These are phyloP conservation scores for Aphaenogaster floridana DNA, from an alignment of 1,140 invertebrate species.

Conservation along the genomic window DNA sequence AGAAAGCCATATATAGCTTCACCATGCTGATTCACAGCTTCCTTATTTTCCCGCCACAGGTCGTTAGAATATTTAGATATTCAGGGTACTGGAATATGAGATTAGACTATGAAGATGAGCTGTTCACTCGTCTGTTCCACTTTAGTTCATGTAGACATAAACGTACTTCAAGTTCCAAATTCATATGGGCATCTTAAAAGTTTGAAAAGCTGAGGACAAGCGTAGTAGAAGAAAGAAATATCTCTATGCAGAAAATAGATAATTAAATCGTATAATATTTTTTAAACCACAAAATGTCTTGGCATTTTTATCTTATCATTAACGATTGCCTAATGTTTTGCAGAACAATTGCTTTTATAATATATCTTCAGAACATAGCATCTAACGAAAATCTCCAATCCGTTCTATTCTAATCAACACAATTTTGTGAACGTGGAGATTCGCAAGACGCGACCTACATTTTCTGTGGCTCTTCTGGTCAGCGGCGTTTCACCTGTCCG, in stretches of 20 bases:
- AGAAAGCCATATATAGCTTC: background rate
- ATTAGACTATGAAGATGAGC: constrained; percentile 21
- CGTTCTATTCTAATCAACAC: constrained; percentile 1
- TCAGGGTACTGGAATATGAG: constrained; percentile 2
- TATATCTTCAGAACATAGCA: background rate
- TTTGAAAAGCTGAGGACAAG: background rate
- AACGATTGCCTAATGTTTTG: constrained; percentile 5
- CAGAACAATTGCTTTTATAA: background rate
- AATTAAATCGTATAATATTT: background rate
- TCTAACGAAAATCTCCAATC: background rate
- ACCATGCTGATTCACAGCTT: constrained; percentile 32
- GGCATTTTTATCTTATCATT: background rate
- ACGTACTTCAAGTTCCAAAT: background rate
- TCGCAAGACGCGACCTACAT: constrained; percentile 43
- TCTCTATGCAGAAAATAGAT: background rate
- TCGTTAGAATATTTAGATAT: constrained; percentile 34
- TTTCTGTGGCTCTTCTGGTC: constrained; percentile 3
- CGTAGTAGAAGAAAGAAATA: background rate
- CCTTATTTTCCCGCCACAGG: background rate
- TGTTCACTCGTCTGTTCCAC: background rate
- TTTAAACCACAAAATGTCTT: background rate
- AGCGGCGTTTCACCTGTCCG: constrained; percentile 47
- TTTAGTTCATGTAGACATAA: background rate
- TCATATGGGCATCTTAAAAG: background rate
- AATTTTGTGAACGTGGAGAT: constrained; percentile 5